phyloP scores from a whole-genome alignment of 2,797 vertebrate species.

The Amazona ochrocephala region DNA sequence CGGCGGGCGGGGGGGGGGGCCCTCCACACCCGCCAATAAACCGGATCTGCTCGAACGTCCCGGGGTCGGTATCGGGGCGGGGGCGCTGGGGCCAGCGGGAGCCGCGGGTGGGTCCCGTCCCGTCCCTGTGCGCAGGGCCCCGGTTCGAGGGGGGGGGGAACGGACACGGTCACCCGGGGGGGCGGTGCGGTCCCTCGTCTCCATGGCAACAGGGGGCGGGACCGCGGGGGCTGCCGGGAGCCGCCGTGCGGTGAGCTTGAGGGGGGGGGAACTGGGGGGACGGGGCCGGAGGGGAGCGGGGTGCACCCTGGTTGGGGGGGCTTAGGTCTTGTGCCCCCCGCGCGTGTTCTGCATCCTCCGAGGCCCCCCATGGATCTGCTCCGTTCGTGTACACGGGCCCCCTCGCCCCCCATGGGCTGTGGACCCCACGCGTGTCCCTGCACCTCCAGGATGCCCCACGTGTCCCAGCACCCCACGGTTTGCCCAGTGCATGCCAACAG shows the following conservation, averaged over 20 bases:
- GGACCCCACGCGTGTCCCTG: neutral
- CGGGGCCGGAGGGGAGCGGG: neutral
- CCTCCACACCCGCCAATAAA: neutral
- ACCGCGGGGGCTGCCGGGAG: too few relatives aligned
- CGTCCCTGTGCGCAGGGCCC: too few relatives aligned
- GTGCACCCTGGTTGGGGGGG: neutral
- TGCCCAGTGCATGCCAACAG: neutral
- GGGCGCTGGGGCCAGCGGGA: neutral
- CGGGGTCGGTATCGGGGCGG: neutral
- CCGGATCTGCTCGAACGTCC: neutral
- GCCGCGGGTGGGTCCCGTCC: neutral
- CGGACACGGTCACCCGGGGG: too few relatives aligned
- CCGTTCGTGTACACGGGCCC: neutral
- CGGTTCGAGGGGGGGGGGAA: neutral
- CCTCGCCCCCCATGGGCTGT: neutral
- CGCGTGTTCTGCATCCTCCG: too few relatives aligned
- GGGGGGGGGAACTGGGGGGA: neutral
- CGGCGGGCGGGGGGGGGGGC: too few relatives aligned
- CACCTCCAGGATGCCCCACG: too few relatives aligned
- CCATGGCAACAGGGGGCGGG: too few relatives aligned
- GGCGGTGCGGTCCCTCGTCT: too few relatives aligned
- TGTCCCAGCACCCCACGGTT: neutral
- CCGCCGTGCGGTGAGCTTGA: too few relatives aligned
- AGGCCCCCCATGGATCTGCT: neutral
- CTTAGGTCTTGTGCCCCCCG: too few relatives aligned